These are phyloP conservation scores for Diploptera punctata DNA, from an alignment of 2,888 invertebrate species.

Conservation along the genomic window DNA sequence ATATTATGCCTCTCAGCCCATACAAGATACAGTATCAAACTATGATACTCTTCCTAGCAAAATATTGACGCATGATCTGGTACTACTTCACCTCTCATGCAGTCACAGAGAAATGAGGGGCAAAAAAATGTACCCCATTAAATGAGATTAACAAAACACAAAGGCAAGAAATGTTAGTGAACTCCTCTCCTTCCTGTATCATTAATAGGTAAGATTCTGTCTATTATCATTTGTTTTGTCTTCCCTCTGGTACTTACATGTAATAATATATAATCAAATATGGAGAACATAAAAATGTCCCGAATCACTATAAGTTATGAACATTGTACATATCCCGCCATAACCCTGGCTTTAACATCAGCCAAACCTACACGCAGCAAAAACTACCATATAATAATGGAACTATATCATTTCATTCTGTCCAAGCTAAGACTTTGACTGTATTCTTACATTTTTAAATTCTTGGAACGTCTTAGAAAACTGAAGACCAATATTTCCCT, in stretches of 20 bases:
- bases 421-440: conserved; percentile 34
- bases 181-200: conserved; percentile 33
- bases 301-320: conserved; percentile 47
- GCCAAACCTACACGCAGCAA: conserved; percentile 35
- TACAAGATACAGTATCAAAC: neutral
- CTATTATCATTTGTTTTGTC: conserved; percentile 16
- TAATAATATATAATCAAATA: conserved; percentile 22
- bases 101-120: conserved; percentile 26
- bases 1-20: conserved; percentile 37
- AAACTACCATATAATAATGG: conserved; percentile 18
- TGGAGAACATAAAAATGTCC: conserved; percentile 36
- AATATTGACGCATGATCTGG: neutral
- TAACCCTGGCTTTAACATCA: conserved; percentile 36
- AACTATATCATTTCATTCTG: conserved; percentile 28
- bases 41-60: neutral
- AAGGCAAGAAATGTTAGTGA: conserved; percentile 37
- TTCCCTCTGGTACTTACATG: conserved; percentile 23
- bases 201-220: conserved; percentile 16
- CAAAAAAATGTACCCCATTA: conserved; percentile 27
- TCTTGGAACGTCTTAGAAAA: conserved; percentile 27
- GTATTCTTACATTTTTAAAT: conserved; percentile 22
- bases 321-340: conserved; percentile 48
- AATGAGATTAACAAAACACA: conserved; percentile 39
- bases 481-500: conserved; percentile 31
- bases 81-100: neutral